phyloP scores from a whole-genome alignment of 2,113 vertebrate species.

The Hyperoodon ampullatus region DNA sequence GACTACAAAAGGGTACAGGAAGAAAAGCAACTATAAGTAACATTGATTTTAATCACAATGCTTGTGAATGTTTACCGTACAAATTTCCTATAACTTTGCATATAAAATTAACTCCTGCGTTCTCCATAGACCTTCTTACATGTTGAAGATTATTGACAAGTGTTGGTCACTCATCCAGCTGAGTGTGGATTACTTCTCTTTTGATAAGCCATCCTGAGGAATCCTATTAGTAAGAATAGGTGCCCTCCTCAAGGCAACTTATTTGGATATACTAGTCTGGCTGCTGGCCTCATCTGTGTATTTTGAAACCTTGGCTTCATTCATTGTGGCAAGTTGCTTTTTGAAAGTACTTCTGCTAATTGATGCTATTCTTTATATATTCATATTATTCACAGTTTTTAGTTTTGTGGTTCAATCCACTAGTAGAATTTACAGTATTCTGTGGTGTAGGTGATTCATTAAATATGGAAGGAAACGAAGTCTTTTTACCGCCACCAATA shows the following conservation, averaged over 20 bases:
- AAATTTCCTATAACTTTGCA: background rate
- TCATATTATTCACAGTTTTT: background rate
- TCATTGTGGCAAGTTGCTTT: background rate
- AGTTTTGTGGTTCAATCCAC: background rate
- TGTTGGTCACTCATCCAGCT: background rate
- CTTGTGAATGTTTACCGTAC: background rate
- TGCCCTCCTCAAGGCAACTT: background rate
- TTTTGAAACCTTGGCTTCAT: background rate
- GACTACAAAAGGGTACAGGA: background rate
- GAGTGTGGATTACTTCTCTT: background rate
- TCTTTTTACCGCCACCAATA: background rate
- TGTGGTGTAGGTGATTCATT: background rate
- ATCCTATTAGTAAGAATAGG: background rate
- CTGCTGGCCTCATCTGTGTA: background rate
- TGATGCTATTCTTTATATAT: background rate
- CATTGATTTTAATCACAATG: background rate
- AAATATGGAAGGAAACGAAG: background rate
- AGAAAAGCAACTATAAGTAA: background rate
- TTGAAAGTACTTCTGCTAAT: background rate
- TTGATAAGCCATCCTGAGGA: background rate
- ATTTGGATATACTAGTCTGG: background rate
- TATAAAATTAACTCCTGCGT: background rate
- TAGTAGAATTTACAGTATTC: background rate
- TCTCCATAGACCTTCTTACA: background rate
- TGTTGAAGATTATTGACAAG: background rate